Base-by-base conservation (phyloP, 2,888 invertebrate species). In the Xestia rhomboidea region DNA sequence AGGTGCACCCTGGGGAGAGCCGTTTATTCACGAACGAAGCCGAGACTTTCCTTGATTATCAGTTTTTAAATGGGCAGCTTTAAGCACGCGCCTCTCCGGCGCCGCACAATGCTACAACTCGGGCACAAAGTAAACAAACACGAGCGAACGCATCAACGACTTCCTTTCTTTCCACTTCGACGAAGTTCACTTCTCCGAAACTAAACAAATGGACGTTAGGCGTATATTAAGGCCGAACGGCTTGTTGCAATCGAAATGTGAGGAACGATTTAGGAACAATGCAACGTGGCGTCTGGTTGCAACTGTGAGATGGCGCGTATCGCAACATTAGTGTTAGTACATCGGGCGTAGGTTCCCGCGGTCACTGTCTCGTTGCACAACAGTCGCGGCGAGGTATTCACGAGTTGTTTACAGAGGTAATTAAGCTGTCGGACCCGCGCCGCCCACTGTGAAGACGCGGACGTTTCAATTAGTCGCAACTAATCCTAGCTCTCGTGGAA, bases 401-500 rank as follows among this genome's bases (percentile, higher is more conserved):
- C 90, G 89, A 92, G 89, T 89, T 92, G 91, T 93, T 92, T 93
- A 90, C 92, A 89, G 87, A 90, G 88, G 91, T 92, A 94, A 94
- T 95, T 93, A 94, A 92, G 89, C 87, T 90, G 93, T 93, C 92
- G 84, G 84, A 84, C 86, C 83, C 77, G 85, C 86, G 84, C 91
- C 93, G 93, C 93, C 93, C 92, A 93, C 93, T 85, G 89, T 78
- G 89, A 87, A 86, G 88, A 90, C 88, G 89, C 87, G 91, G 93
- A 94, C 93, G 90, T 92, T 94, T 94, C 94, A 94, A 94, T 95
- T 93, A 93, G 92, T 85, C 87, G 87, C 89, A 83, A 88, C 91
- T 93, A 91, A 93, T 91, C 90, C 89, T 80, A 84, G 85, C 84
- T 75, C 87, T 85, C 79, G 79, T 77, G 82, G 88, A 85, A 85